phyloP scores from a whole-genome alignment of 2,888 invertebrate species.

The Prosopocoilus inquinatus region DNA sequence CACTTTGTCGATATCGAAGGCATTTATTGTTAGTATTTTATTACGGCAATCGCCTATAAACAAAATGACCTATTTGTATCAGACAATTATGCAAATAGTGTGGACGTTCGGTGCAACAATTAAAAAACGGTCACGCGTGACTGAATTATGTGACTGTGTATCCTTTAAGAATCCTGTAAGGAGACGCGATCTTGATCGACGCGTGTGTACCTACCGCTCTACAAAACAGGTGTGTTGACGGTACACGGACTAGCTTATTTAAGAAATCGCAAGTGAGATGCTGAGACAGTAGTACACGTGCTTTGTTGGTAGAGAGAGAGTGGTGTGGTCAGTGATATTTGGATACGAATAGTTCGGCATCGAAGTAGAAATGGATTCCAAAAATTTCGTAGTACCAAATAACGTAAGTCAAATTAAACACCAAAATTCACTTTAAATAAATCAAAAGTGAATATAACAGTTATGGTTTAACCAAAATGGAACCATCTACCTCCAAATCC shows the following conservation, averaged over 20 bases:
- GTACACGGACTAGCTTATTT: conserved; percentile 38
- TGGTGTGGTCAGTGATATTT: conserved; percentile 49
- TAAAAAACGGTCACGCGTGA: neutral
- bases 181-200: neutral
- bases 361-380: conserved; percentile 40
- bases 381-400: conserved; percentile 46
- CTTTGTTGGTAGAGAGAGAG: conserved; percentile 45
- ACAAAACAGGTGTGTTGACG: conserved; percentile 19
- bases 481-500: too few species aligned
- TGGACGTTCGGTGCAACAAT: neutral
- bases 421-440: too few species aligned
- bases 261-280: conserved; percentile 42
- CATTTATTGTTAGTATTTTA: neutral
- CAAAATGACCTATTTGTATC: conserved; percentile 1
- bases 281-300: conserved; percentile 44
- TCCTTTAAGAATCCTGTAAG: neutral
- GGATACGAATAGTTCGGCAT: conserved; percentile 34
- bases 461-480: too few species aligned
- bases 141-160: neutral
- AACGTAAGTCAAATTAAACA: conserved; percentile 40
- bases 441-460: too few species aligned
- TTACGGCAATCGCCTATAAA: neutral
- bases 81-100: neutral
- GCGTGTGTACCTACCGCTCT: conserved; percentile 9
- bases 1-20: neutral